A percentile compares a stretch with the other conserved stretches of the same genome.
phyloP scores from a whole-genome alignment of 2,797 vertebrate genomes.

The Linurgus olivaceus region DNA sequence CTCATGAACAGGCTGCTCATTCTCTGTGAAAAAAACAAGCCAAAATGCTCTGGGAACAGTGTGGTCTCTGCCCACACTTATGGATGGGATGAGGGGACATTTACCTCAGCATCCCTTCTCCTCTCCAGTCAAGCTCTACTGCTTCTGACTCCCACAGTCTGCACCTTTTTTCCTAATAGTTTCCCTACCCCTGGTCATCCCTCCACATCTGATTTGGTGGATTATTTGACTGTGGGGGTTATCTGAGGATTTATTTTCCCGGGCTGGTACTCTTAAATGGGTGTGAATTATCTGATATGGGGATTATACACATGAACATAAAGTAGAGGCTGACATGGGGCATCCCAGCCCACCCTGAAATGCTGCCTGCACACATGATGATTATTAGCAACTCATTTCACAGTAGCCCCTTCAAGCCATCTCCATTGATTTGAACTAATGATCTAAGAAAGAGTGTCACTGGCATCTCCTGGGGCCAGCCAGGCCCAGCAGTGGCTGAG shows the following conservation, averaged over 20 bases:
- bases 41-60: background rate
- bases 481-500: background rate
- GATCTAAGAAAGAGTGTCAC: background rate
- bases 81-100: background rate
- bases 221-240: background rate
- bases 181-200: background rate
- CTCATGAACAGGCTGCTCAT: constrained; percentile 38
- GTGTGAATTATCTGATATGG: constrained; percentile 56
- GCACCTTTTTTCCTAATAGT: background rate
- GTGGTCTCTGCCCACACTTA: constrained; percentile 44
- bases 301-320: constrained; percentile 30
- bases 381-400: constrained; percentile 34
- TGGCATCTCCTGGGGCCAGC: background rate
- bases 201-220: constrained; percentile 15
- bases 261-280: constrained; percentile 35
- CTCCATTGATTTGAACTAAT: background rate
- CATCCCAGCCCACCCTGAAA: background rate
- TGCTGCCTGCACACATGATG: background rate
- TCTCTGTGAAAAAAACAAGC: constrained; percentile 34
- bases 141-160: background rate
- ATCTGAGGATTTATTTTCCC: constrained; percentile 61
- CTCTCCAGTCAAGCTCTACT: background rate
- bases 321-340: background rate
- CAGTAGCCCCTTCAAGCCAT: background rate
- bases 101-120: constrained; percentile 35